These are phyloP conservation scores for Xerus inauris DNA, from an alignment of 2,113 vertebrate species.

Conservation along the genomic window DNA sequence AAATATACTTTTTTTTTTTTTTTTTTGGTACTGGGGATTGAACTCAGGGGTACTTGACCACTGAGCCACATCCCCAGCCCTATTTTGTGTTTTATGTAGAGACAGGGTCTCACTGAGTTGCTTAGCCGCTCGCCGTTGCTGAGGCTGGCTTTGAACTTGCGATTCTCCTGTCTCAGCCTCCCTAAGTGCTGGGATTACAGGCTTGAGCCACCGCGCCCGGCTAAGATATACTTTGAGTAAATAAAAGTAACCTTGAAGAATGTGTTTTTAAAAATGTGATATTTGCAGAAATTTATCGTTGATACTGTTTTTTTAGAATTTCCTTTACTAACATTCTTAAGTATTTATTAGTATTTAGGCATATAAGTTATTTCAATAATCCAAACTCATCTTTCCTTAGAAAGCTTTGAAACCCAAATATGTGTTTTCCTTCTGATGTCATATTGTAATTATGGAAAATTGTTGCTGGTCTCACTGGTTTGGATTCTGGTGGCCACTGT, in stretches of 20 bases:
- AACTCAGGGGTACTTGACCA: too few relatives aligned
- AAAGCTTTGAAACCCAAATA: slow-evolving; percentile 39
- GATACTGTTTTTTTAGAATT: slow-evolving; percentile 1
- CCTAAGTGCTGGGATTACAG: too few relatives aligned
- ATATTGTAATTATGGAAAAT: slow-evolving; percentile 44
- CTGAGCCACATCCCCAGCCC: too few relatives aligned
- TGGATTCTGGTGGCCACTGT: slow-evolving; percentile 20
- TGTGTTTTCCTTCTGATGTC: slow-evolving; percentile 24
- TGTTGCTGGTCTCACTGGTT: slow-evolving; percentile 46
- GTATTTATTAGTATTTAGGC: slow-evolving; percentile 47
- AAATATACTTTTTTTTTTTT: not conserved
- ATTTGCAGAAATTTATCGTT: slow-evolving; percentile 39
- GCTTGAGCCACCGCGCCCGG: too few relatives aligned
- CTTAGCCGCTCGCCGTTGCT: too few relatives aligned
- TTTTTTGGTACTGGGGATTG: too few relatives aligned
- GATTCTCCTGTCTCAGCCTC: too few relatives aligned
- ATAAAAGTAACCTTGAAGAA: slow-evolving; percentile 8
- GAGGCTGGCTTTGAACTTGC: too few relatives aligned
- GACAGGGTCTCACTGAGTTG: too few relatives aligned
- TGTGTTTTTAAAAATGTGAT: slow-evolving; percentile 50
- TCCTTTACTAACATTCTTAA: slow-evolving; percentile 30
- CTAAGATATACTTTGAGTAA: not conserved
- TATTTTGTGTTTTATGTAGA: too few relatives aligned
- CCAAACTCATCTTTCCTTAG: slow-evolving; percentile 25
- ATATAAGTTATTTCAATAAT: slow-evolving; percentile 55